phyloP scores from a whole-genome alignment of 2,888 invertebrate genomes.

The Theretra japonica region DNA sequence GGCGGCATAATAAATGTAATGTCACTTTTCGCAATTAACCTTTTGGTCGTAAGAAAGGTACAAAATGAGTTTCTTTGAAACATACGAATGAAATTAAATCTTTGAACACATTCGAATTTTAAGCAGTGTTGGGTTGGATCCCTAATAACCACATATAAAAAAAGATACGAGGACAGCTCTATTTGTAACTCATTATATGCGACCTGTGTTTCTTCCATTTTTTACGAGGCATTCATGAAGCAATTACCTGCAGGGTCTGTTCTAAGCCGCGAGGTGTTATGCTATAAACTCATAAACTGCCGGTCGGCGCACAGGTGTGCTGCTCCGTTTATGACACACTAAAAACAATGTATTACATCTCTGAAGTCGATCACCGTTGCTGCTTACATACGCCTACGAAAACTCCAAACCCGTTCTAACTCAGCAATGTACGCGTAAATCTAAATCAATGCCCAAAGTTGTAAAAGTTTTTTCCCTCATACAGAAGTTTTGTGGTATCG shows the following conservation, averaged over 20 bases:
- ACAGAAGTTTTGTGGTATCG: slow-evolving; percentile 82
- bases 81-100: slow-evolving; percentile 1
- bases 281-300: slow-evolving; percentile 79
- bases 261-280: slow-evolving; percentile 74
- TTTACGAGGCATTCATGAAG: slow-evolving; percentile 74
- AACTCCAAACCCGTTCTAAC: background rate
- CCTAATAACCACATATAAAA: slow-evolving; percentile 20
- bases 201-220: slow-evolving; percentile 59
- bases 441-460: slow-evolving; percentile 32
- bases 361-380: slow-evolving; percentile 36
- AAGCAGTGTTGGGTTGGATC: background rate
- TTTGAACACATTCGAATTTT: slow-evolving; percentile 3
- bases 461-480: slow-evolving; percentile 52
- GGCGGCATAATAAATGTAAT: slow-evolving; percentile 3
- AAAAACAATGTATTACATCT: slow-evolving; percentile 13
- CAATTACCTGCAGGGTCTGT: slow-evolving; percentile 76
- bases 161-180: slow-evolving; percentile 32
- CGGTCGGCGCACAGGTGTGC: slow-evolving; percentile 71
- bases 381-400: slow-evolving; percentile 12
- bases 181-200: slow-evolving; percentile 63
- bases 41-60: slow-evolving; percentile 11
- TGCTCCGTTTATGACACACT: slow-evolving; percentile 43
- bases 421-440: slow-evolving; percentile 45
- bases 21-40: slow-evolving; percentile 21
- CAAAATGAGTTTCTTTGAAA: slow-evolving; percentile 6